phyloP scores from a whole-genome alignment of 2,888 invertebrate genomes.

The Himalopsyche anomala region DNA sequence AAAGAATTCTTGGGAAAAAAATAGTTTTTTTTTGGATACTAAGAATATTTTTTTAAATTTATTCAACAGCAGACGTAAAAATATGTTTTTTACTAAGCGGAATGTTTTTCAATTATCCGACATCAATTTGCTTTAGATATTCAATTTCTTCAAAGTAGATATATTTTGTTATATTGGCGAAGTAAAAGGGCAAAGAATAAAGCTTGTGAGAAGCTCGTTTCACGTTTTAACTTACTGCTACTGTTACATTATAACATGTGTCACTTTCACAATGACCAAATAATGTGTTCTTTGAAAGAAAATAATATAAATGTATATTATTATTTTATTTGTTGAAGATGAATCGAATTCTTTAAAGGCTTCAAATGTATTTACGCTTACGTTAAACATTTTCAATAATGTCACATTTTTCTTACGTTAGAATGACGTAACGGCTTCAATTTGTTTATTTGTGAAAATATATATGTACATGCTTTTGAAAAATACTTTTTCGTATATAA shows the following conservation, averaged over 20 bases:
- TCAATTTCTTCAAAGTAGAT: too few species aligned
- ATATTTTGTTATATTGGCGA: too few species aligned
- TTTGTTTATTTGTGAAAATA: background rate
- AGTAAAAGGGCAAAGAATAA: too few species aligned
- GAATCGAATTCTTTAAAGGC: conserved; percentile 25
- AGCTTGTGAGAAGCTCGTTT: background rate
- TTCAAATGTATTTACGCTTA: conserved; percentile 14
- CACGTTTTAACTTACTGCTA: background rate
- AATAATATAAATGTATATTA: background rate
- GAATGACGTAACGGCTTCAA: background rate
- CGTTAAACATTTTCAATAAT: background rate
- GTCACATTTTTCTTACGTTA: background rate
- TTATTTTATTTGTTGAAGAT: background rate
- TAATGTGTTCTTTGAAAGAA: conserved; percentile 17
- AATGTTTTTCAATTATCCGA: too few species aligned
- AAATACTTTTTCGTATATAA: background rate
- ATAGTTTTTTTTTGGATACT: too few species aligned
- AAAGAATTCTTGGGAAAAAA: too few species aligned
- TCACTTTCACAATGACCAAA: conserved; percentile 42
- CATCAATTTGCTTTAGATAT: too few species aligned
- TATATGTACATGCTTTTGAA: background rate
- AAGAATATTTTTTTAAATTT: too few species aligned
- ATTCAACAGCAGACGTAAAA: too few species aligned
- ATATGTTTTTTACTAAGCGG: too few species aligned
- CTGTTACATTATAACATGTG: conserved; percentile 10